Percentiles rank a stretch among this genome's conserved stretches.
Evolutionary conservation across 1,140 invertebrate species (phyloP).

Genomic region (Luehdorfia chinensis): DNA sequence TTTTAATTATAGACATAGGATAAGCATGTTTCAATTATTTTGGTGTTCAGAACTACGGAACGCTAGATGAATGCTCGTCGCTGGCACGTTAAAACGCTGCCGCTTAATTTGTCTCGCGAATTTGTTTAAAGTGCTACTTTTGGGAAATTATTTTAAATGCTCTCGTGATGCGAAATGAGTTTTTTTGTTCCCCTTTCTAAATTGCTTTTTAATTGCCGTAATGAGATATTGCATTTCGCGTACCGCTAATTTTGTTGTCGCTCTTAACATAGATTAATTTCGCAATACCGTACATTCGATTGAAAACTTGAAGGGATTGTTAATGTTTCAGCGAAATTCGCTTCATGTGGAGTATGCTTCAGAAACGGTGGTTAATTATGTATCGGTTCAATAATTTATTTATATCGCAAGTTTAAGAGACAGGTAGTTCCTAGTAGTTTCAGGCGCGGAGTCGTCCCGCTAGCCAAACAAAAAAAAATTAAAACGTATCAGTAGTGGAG

Average conservation of each 20-base stretch:
- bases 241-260: constrained; percentile 3
- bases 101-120: constrained; percentile 15
- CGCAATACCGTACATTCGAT: no score
- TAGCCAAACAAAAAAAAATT: no score
- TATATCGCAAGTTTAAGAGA: no score
- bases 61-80: background rate
- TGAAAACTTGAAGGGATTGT: no score
- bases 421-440: no score
- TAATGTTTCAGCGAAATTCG: background rate
- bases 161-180: constrained; percentile 7
- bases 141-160: constrained; percentile 16
- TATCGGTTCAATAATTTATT: no score
- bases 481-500: background rate
- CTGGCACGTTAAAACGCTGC: constrained; percentile 2
- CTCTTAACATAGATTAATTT: constrained; percentile 6
- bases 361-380: no score
- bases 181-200: constrained; percentile 9
- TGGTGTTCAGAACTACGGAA: constrained; percentile 6
- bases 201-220: constrained; percentile 17
- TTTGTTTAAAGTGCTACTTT: constrained; percentile 18
- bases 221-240: constrained; percentile 16
- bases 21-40: no score
- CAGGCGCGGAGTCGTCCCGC: no score
- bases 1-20: no score
- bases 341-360: no score